A percentile compares a stretch with the other conserved stretches of the same genome.
These are phyloP conservation scores for Oegoconia quadripuncta DNA, from an alignment of 2,888 invertebrate species.

Conservation along the genomic window DNA sequence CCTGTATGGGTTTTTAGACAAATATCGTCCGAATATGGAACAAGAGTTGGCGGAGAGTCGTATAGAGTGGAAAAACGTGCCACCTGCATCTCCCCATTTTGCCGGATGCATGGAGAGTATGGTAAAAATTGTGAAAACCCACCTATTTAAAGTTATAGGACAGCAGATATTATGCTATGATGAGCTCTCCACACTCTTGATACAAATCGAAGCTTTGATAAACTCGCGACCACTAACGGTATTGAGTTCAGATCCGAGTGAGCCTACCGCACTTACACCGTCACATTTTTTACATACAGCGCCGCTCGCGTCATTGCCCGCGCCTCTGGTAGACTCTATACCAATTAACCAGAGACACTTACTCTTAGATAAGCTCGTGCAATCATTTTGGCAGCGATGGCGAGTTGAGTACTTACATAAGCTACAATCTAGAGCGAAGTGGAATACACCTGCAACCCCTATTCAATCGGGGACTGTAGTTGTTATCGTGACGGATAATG, in stretches of 20 bases:
- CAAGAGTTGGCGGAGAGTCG: not conserved
- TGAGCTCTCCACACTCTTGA: too few species aligned
- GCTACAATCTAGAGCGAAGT: constrained; percentile 12
- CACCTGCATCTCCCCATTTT: constrained; percentile 11
- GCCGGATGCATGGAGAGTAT: constrained; percentile 13
- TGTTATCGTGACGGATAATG: constrained; percentile 10
- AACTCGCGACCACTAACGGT: constrained; percentile 16
- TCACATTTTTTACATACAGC: too few species aligned
- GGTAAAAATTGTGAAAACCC: constrained; percentile 13
- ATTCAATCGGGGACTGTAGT: constrained; percentile 12
- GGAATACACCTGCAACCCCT: constrained; percentile 8
- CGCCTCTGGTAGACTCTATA: too few species aligned
- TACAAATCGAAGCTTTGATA: constrained; percentile 13
- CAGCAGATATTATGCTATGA: constrained; percentile 13
- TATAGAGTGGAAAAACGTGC: constrained; percentile 6
- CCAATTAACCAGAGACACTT: too few species aligned
- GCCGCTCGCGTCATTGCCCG: too few species aligned
- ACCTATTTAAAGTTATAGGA: constrained; percentile 13
- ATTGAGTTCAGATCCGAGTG: constrained; percentile 12
- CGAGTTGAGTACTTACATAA: constrained; percentile 13
- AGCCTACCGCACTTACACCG: too few species aligned
- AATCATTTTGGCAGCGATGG: constrained; percentile 17
- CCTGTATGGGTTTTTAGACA: not conserved
- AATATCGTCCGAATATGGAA: not conserved
- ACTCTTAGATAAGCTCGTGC: too few species aligned